These are phyloP conservation scores for Ridgeia piscesae DNA, from an alignment of 1,140 invertebrate species.

Conservation along the genomic window DNA sequence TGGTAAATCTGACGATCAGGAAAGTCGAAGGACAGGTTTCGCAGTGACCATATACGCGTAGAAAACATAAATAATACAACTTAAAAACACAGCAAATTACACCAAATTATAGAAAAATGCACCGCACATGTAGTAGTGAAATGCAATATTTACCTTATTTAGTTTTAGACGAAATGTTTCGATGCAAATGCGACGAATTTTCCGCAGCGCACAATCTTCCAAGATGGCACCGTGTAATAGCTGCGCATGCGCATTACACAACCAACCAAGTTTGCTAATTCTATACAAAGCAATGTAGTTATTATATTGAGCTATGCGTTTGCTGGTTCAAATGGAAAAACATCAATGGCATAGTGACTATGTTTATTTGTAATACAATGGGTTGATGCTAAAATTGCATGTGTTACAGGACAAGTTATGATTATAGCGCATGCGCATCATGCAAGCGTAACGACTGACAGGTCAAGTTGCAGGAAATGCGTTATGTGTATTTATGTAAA, in stretches of 20 bases:
- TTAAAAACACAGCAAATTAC: background rate
- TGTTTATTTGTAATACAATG: background rate
- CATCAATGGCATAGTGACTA: background rate
- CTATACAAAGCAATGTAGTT: background rate
- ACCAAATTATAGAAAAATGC: background rate
- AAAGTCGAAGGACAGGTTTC: background rate
- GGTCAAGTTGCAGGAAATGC: background rate
- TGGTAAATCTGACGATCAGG: background rate
- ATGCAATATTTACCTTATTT: conserved; percentile 6
- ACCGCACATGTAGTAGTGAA: background rate
- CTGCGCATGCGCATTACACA: conserved; percentile 14
- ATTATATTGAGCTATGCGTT: background rate
- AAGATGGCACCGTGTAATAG: conserved; percentile 15
- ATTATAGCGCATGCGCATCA: background rate
- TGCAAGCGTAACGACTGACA: background rate
- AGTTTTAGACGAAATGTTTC: background rate
- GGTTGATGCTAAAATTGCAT: background rate
- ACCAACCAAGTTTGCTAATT: background rate
- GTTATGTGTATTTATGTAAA: conserved; percentile 1
- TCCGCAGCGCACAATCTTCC: conserved; percentile 4
- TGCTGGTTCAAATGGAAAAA: background rate
- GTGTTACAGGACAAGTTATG: background rate
- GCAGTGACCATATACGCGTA: background rate
- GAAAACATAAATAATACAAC: conserved; percentile 6
- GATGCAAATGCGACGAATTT: background rate